phyloP scores from a whole-genome alignment of 1,140 invertebrate species.

The Hypothenemus hampei region DNA sequence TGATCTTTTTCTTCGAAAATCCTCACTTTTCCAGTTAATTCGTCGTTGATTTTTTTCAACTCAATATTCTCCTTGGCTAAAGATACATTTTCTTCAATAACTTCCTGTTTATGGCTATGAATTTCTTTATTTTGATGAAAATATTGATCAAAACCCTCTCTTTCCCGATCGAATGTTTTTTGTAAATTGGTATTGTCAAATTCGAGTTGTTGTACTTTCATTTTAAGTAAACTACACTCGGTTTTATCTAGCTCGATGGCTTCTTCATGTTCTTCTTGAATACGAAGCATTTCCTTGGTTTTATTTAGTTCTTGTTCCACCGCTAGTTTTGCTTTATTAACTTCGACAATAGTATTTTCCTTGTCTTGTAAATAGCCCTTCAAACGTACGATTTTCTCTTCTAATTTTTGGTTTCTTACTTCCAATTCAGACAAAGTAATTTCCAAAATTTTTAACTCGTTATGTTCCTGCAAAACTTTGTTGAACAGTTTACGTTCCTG shows the following conservation, averaged over 20 bases:
- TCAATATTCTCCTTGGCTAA: slow-evolving; percentile 27
- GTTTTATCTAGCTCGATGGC: slow-evolving; percentile 23
- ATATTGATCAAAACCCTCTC: slow-evolving; percentile 14
- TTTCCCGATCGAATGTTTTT: slow-evolving; percentile 26
- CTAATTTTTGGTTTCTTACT: slow-evolving; percentile 10
- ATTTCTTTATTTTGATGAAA: slow-evolving; percentile 18
- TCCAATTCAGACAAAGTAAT: slow-evolving; percentile 25
- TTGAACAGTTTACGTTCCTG: slow-evolving; percentile 23
- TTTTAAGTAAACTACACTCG: slow-evolving; percentile 23
- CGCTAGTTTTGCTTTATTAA: slow-evolving; percentile 22
- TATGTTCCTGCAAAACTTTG: slow-evolving; percentile 18
- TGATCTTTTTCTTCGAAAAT: slow-evolving; percentile 23
- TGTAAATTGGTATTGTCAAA: slow-evolving; percentile 26
- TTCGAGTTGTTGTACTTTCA: slow-evolving; percentile 29
- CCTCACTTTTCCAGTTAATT: slow-evolving; percentile 13
- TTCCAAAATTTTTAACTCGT: slow-evolving; percentile 31
- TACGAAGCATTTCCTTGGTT: slow-evolving; percentile 18
- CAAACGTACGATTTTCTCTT: slow-evolving; percentile 13
- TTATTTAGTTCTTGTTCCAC: slow-evolving; percentile 28
- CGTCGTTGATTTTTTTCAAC: slow-evolving; percentile 4
- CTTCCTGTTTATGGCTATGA: slow-evolving; percentile 13
- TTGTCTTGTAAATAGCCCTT: slow-evolving; percentile 21
- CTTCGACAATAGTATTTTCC: slow-evolving; percentile 18
- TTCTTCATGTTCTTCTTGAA: slow-evolving; percentile 29
- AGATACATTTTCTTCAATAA: slow-evolving; percentile 19